These are phyloP conservation scores for Melanocharis versteri DNA, from an alignment of 2,113 vertebrate species.

Conservation along the genomic window DNA sequence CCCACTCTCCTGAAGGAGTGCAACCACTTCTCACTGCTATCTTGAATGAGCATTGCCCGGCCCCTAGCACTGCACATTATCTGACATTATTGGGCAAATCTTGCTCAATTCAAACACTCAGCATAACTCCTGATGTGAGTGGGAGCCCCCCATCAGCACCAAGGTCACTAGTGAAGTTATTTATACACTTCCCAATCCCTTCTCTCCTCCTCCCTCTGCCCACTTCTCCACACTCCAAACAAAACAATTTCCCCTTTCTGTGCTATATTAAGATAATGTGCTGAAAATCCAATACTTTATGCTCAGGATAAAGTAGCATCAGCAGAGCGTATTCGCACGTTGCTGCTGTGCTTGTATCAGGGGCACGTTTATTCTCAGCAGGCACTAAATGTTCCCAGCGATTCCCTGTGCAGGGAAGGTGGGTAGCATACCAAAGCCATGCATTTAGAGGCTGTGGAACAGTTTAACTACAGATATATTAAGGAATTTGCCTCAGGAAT, in stretches of 20 bases:
- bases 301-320: conserved; percentile 25
- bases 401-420: not conserved
- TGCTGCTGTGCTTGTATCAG: not conserved
- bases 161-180: not conserved
- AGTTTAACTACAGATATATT: conserved; percentile 11
- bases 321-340: not conserved
- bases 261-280: not conserved
- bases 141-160: not conserved
- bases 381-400: not conserved
- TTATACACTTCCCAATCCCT: not conserved
- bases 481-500: conserved; percentile 56
- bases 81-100: not conserved
- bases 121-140: not conserved
- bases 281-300: conserved; percentile 23
- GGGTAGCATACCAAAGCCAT: not conserved
- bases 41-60: not conserved
- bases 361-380: not conserved
- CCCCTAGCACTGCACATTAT: not conserved
- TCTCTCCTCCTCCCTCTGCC: not conserved
- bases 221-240: not conserved
- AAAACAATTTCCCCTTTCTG: not conserved
- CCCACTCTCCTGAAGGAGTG: fast-evolving
- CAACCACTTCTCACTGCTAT: not conserved
- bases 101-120: not conserved
- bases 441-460: not conserved